These are phyloP conservation scores for Leptestheria dahalacensis DNA, from an alignment of 1,140 invertebrate genomes.

Conservation along the genomic window DNA sequence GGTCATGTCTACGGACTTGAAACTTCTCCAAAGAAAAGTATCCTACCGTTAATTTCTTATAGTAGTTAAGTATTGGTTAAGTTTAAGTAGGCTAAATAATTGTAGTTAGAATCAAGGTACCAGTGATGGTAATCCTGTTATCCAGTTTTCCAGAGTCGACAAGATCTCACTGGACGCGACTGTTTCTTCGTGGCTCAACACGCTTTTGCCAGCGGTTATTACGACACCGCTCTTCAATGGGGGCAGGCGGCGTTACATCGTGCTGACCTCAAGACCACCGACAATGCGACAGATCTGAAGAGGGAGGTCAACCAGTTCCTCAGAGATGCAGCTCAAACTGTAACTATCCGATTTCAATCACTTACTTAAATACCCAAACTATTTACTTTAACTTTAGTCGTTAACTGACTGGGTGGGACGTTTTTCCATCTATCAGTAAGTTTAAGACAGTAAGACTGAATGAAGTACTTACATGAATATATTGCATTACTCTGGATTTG, in stretches of 20 bases:
- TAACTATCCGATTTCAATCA: background rate
- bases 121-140: background rate
- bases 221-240: conserved; percentile 19
- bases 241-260: conserved; percentile 26
- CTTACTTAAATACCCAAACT: too few relatives aligned
- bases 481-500: too few relatives aligned
- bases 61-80: too few relatives aligned
- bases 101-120: background rate
- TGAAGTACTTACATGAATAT: too few relatives aligned
- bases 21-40: background rate
- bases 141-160: conserved; percentile 11
- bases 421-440: too few relatives aligned
- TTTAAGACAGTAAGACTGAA: too few relatives aligned
- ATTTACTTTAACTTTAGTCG: too few relatives aligned
- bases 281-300: background rate
- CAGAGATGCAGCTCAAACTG: background rate
- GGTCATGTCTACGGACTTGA: conserved; percentile 23
- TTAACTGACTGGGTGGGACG: too few relatives aligned
- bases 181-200: conserved; percentile 30
- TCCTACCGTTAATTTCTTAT: too few relatives aligned
- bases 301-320: background rate
- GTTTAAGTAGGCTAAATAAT: too few relatives aligned
- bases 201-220: conserved; percentile 29
- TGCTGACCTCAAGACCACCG: background rate
- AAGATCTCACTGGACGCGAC: conserved; percentile 23